Percentiles rank a stretch among this genome's conserved stretches.
phyloP scores from a whole-genome alignment of 2,113 vertebrate species.

The Cinclus mexicanus region DNA sequence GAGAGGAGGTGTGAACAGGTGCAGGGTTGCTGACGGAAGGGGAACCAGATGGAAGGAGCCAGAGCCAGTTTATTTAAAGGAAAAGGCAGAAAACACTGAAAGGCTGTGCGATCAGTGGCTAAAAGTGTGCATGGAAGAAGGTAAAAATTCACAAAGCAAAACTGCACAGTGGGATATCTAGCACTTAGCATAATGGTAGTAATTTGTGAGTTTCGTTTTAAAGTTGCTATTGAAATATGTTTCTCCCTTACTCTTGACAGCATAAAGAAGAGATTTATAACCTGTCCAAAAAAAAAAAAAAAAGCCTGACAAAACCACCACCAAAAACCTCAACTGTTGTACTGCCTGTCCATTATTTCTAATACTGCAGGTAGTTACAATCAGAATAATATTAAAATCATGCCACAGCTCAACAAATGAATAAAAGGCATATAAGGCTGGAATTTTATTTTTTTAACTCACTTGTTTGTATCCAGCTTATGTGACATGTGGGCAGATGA shows the following conservation, averaged over 20 bases:
- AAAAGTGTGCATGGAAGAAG: conserved; percentile 85
- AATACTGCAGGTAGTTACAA: conserved; percentile 33
- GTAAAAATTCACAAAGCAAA: conserved; percentile 86
- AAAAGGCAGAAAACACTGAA: conserved; percentile 90
- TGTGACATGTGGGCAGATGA: conserved; percentile 25
- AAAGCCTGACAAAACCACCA: neutral
- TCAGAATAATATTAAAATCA: conserved; percentile 55
- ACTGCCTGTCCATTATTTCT: conserved; percentile 29
- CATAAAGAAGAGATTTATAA: conserved; percentile 70
- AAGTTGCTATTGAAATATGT: conserved; percentile 79
- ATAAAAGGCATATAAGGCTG: conserved; percentile 39
- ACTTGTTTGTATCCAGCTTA: neutral
- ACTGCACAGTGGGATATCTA: conserved; percentile 84
- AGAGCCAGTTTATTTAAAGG: conserved; percentile 99
- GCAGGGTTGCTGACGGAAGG: conserved; percentile 99
- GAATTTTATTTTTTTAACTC: conserved; percentile 35
- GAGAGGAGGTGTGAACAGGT: conserved; percentile 99
- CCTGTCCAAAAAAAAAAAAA: conserved; percentile 17
- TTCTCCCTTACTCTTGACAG: conserved; percentile 72
- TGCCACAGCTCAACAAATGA: conserved; percentile 23
- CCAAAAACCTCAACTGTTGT: neutral
- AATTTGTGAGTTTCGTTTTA: conserved; percentile 81
- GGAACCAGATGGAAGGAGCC: conserved; percentile 99
- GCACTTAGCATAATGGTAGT: conserved; percentile 83
- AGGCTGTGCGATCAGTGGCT: conserved; percentile 85